phyloP scores from a whole-genome alignment of 2,113 vertebrate species.

The Sturnus vulgaris region DNA sequence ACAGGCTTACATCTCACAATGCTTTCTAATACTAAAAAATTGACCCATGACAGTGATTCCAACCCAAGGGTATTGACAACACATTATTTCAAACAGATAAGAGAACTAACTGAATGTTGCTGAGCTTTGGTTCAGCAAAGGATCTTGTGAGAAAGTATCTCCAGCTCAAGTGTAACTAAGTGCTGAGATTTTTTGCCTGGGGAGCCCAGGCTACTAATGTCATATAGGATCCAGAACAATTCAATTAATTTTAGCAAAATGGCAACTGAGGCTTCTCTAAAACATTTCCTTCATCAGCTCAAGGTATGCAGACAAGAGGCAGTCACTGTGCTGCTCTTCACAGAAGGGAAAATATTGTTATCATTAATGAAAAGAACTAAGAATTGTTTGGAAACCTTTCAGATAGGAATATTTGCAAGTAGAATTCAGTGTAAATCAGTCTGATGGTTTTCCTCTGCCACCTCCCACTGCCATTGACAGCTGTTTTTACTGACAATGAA shows the following conservation, averaged over 20 bases:
- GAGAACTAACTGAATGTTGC: background rate
- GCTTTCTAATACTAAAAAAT: background rate
- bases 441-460: background rate
- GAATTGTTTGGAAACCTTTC: background rate
- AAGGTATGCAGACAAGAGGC: background rate
- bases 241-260: background rate
- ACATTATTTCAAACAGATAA: background rate
- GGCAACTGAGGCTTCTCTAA: background rate
- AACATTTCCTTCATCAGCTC: background rate
- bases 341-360: background rate
- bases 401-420: background rate
- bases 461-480: background rate
- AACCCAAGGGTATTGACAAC: background rate
- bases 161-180: background rate
- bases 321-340: background rate
- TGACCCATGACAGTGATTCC: background rate
- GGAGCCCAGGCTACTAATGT: background rate
- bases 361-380: background rate
- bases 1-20: background rate
- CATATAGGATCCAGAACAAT: background rate
- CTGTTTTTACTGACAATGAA: background rate
- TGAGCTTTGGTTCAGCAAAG: background rate
- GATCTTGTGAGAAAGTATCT: background rate
- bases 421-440: background rate
- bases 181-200: background rate